These are phyloP conservation scores for Bursaphelenchus okinawaensis DNA, from an alignment of 2,888 invertebrate genomes.

Conservation along the genomic window DNA sequence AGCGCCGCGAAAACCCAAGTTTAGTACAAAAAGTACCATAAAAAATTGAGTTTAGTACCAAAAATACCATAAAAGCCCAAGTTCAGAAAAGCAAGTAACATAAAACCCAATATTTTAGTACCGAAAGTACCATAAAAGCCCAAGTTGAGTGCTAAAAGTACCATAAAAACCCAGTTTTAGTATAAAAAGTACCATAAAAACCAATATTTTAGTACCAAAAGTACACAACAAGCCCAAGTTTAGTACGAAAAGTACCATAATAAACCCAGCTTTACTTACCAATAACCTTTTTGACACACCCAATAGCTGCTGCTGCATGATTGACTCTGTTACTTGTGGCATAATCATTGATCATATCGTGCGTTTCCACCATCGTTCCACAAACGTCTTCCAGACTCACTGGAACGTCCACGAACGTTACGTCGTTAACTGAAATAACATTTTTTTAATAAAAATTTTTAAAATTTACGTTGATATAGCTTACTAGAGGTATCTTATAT, in stretches of 20 bases:
- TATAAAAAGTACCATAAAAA: background rate
- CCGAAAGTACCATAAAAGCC: too few species aligned
- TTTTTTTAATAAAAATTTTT: background rate
- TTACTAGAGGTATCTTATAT: background rate
- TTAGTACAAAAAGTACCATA: too few species aligned
- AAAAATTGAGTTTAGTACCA: too few species aligned
- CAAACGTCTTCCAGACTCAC: conserved; percentile 22
- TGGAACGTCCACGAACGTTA: conserved; percentile 28
- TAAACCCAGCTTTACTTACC: conserved; percentile 11
- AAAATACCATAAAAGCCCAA: too few species aligned
- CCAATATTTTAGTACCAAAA: too few species aligned
- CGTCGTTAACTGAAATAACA: conserved; percentile 32
- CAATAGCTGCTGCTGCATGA: conserved; percentile 38
- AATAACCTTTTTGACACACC: conserved; percentile 33
- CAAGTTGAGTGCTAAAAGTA: too few species aligned
- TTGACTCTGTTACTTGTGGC: conserved; percentile 17
- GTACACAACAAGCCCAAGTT: too few species aligned
- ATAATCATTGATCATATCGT: conserved; percentile 23
- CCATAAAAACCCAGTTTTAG: too few species aligned
- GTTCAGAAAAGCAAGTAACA: too few species aligned
- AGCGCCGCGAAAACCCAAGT: too few species aligned
- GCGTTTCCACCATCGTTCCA: conserved; percentile 19
- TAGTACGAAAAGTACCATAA: background rate
- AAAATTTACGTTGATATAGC: background rate
- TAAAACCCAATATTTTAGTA: too few species aligned